phyloP scores from a whole-genome alignment of 2,797 vertebrate genomes.

The Poeciliopsis paucimaculata region DNA sequence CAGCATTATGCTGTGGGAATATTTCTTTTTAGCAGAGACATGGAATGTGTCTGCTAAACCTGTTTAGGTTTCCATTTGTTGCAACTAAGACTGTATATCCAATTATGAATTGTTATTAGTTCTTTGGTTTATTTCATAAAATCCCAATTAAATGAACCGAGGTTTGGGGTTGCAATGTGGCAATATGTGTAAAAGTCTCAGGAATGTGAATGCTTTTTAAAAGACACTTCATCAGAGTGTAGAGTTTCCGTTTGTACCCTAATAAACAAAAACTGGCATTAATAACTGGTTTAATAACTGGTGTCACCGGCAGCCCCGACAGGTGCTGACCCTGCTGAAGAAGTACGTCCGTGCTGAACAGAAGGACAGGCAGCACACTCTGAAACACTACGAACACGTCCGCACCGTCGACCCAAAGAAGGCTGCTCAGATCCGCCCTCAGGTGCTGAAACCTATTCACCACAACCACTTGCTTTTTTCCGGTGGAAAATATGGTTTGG shows the following conservation, averaged over 20 bases:
- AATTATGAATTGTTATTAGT: neutral
- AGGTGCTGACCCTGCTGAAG: conserved; percentile 94
- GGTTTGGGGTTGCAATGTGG: neutral
- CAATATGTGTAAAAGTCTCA: neutral
- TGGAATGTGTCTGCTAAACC: neutral
- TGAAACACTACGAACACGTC: conserved; percentile 96
- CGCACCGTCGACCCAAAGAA: conserved; percentile 97
- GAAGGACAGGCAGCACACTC: conserved; percentile 96
- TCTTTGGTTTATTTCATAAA: neutral
- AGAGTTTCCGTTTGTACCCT: neutral
- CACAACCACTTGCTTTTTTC: too few relatives aligned
- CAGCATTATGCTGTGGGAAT: neutral
- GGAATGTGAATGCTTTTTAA: neutral
- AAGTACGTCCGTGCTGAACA: conserved; percentile 96
- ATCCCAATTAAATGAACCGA: neutral
- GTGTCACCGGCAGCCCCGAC: conserved; percentile 84
- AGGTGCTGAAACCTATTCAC: conserved; percentile 68
- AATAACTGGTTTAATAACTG: neutral
- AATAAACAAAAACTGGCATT: neutral
- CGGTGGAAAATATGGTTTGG: neutral
- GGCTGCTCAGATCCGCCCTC: conserved; percentile 95
- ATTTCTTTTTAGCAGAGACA: neutral
- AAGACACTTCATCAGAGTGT: neutral
- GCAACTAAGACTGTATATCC: neutral
- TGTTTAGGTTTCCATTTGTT: neutral